Evolutionary conservation across 92 coral and sea anemone species (phyloP).

Genomic region (Diadumene lineata): DNA sequence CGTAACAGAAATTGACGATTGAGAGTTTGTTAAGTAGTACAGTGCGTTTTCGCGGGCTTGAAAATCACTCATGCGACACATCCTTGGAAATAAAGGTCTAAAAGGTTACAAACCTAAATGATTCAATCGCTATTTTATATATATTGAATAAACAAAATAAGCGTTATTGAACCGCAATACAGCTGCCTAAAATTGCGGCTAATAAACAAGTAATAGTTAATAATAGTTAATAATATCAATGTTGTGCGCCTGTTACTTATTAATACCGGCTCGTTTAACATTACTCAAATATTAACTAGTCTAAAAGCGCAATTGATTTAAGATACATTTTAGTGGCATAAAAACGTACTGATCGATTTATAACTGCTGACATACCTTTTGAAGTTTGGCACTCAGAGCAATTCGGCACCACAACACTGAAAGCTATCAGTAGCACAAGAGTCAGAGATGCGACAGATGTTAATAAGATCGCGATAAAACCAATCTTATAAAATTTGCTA

Average conservation of each 20-base stretch:
- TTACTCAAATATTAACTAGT: no score
- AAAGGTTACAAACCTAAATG: no score
- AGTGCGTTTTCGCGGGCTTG: neutral
- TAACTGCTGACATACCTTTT: slow-evolving; percentile 20
- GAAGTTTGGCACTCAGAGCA: neutral
- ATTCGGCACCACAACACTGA: neutral
- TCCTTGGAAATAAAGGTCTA: neutral
- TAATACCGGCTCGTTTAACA: no score
- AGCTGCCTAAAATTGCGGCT: neutral
- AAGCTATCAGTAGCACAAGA: neutral
- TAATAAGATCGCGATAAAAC: neutral
- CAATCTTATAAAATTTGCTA: neutral
- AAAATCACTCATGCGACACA: neutral
- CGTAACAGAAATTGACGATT: no score
- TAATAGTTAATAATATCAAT: no score
- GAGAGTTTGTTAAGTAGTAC: no score
- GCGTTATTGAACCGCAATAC: neutral
- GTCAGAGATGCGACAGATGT: neutral
- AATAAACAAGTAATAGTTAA: neutral
- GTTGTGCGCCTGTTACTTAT: no score
- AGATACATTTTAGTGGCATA: no score
- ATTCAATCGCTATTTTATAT: no score
- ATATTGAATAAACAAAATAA: no score
- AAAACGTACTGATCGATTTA: no score
- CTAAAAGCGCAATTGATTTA: no score